Evolutionary conservation across 1,140 invertebrate genomes (phyloP), one percentile per base, ranked within the genome.

Genomic region (Ceratitis capitata): DNA sequence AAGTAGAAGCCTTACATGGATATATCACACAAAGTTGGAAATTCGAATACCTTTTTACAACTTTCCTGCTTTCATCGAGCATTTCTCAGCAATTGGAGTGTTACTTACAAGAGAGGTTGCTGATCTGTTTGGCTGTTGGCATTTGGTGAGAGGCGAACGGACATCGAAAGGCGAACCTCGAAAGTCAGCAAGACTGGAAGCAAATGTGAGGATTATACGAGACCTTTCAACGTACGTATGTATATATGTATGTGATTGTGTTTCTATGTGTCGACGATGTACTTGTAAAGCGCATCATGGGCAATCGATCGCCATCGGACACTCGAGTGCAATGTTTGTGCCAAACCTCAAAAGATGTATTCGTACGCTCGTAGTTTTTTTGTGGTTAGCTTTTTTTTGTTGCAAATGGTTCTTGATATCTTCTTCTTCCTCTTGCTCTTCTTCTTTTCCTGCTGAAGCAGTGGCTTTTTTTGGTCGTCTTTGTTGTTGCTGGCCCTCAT

Each of bases 401-500:
- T 61, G 23, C 16, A 9, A 47, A 47, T 12, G 5, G 5, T 6
- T 47, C 5, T 12, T 61, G 26, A 9, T 61, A 9, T 26, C 29
- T 26, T 26, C 3, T 39, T 10, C 61, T 16, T 19, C 14, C 7
- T 6, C 23, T 29, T 39, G 61, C 51, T 53, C 51, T 19, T 53
- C 14, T 47, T 56, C 4, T 19, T 56, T 56, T 10, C 19, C 19
- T 56, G 51, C n/a, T 56, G 12, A n/a, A n/a, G n/a, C n/a, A n/a
- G n/a, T n/a, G n/a, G n/a, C n/a, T n/a, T n/a, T n/a, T n/a, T n/a
- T n/a, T n/a, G n/a, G n/a, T n/a, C n/a, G n/a, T n/a, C n/a, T n/a
- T 23, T 39, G 4, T 74, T 85, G 58, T 74, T 69, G 84, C 61
- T 85, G 84, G 69, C 84, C 45, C 64, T 47, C 84, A 84, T 64